Evolutionary conservation across 2,888 invertebrate species (phyloP).

Genomic region (Cacoxenus indagator): DNA sequence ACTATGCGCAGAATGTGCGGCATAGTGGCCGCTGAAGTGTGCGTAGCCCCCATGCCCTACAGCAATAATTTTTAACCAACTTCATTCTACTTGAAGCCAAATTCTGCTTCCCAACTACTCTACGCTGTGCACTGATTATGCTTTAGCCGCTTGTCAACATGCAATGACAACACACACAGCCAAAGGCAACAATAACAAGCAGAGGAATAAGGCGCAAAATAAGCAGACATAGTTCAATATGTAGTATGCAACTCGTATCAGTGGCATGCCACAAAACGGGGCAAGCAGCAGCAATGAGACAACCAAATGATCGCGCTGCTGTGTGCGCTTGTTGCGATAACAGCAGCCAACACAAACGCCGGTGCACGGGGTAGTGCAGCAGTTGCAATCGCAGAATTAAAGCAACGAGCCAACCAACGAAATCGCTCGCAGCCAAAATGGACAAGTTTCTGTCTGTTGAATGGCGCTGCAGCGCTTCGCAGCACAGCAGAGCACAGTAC

Average conservation of each 20-base stretch:
- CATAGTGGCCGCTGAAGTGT: too few species aligned
- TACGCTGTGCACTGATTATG: conserved; percentile 32
- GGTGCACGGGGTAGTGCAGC: neutral
- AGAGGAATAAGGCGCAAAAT: neutral
- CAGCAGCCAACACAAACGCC: neutral
- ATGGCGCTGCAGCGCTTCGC: conserved; percentile 21
- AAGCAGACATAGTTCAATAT: neutral
- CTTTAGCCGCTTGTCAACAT: conserved; percentile 29
- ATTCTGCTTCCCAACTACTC: conserved; percentile 38
- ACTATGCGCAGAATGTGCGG: too few species aligned
- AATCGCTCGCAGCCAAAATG: neutral
- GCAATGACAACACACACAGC: conserved; percentile 25
- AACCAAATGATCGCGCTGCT: conserved; percentile 12
- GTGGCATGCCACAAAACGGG: neutral
- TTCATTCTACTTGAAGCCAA: too few species aligned
- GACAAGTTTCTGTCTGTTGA: neutral
- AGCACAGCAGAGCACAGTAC: conserved; percentile 2
- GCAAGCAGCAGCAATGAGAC: neutral
- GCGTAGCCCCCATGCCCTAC: too few species aligned
- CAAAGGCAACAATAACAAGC: neutral
- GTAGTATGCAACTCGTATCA: neutral
- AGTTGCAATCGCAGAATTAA: neutral
- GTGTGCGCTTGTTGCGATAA: conserved; percentile 18
- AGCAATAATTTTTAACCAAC: too few species aligned
- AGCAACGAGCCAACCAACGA: neutral